Base-by-base conservation (phyloP, 2,888 invertebrate species). In the Diarsia dahlii region DNA sequence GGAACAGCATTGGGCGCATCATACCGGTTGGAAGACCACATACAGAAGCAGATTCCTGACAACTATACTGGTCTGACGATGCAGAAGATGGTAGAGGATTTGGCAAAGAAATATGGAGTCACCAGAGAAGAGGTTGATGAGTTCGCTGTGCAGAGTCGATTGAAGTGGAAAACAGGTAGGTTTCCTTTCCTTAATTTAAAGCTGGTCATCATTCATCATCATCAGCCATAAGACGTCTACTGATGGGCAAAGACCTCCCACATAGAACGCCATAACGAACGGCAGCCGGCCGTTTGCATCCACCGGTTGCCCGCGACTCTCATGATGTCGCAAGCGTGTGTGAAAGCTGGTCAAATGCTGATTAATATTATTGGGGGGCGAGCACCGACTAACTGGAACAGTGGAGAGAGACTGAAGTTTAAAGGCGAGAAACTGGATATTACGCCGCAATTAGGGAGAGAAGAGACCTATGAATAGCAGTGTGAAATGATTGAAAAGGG, bases 41-140 rank as follows among this genome's bases (percentile, higher is more conserved):
- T 95, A 23, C 93, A 93, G 72, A 91, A 80, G 13, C 90, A 92
- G 54, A 87, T 92, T 95, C 98, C 75, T 0, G 99, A 99, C 91
- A 97, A 97, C 1, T 97, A 98, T 89, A 98, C 98, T 90, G 98
- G 98, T 88, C 94, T 98, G 69, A 98, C 99, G 0, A 98, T 99
- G 98, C 99, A 98, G 3, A 92, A 98, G 73, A 99, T 99, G 39
- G 99, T 99, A 3, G 99, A 99, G 93, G 98, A 98, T 90, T 95
- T 99, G 74, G 99, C 98, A 0, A 89, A 88, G 81, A 98, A 98
- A 90, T 98, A 98, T 90, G 97, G 97, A 79, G 95, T 99, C 50
- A 97, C 97, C 0, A 97, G 98, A 76, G 97, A 98, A 77, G 98
- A 98, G 77, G 98, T 98, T 50, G 99, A 99, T 92, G 96, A 97